A percentile compares a stretch with the other conserved stretches of the same genome.
These are phyloP conservation scores for Stigmatopora argus DNA, from an alignment of 2,113 vertebrate genomes.

Conservation along the genomic window DNA sequence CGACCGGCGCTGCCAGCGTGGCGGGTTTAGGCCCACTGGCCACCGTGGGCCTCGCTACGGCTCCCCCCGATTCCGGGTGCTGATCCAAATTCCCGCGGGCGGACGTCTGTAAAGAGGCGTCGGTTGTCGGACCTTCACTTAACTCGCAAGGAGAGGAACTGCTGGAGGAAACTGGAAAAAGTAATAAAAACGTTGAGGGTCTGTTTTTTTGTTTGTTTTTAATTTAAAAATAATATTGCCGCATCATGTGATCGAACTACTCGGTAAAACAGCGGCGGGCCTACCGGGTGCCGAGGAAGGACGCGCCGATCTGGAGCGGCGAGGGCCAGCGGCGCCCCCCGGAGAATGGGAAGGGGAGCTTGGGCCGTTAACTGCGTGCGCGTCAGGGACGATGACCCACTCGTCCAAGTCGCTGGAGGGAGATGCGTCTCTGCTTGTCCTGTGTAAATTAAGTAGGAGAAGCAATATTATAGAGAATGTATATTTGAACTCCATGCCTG, in stretches of 20 bases:
- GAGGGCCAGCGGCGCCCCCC: slow-evolving; percentile 70
- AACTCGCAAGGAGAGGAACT: slow-evolving; percentile 66
- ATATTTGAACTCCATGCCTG: too few species aligned
- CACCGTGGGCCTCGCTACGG: slow-evolving; percentile 56
- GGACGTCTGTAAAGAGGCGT: slow-evolving; percentile 61
- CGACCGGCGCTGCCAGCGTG: slow-evolving; percentile 17
- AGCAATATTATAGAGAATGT: not conserved
- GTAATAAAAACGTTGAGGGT: not conserved
- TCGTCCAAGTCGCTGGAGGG: slow-evolving; percentile 78
- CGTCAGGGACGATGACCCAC: slow-evolving; percentile 70
- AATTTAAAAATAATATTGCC: not conserved
- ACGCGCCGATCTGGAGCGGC: slow-evolving; percentile 79
- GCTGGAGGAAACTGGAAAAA: slow-evolving; percentile 70
- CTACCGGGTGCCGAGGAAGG: slow-evolving; percentile 80
- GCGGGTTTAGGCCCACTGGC: slow-evolving; percentile 65
- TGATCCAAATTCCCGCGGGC: slow-evolving; percentile 69
- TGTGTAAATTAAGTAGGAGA: slow-evolving; percentile 26
- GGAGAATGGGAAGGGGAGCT: slow-evolving; percentile 79
- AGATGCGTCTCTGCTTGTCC: slow-evolving; percentile 73
- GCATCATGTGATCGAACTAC: slow-evolving; percentile 49
- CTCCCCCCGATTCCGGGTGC: slow-evolving; percentile 58
- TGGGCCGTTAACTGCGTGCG: slow-evolving; percentile 66
- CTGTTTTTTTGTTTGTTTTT: not conserved
- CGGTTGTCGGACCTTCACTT: slow-evolving; percentile 68
- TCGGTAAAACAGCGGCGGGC: slow-evolving; percentile 61